phyloP scores from a whole-genome alignment of 2,888 invertebrate species.

The Eupithecia subfuscata region DNA sequence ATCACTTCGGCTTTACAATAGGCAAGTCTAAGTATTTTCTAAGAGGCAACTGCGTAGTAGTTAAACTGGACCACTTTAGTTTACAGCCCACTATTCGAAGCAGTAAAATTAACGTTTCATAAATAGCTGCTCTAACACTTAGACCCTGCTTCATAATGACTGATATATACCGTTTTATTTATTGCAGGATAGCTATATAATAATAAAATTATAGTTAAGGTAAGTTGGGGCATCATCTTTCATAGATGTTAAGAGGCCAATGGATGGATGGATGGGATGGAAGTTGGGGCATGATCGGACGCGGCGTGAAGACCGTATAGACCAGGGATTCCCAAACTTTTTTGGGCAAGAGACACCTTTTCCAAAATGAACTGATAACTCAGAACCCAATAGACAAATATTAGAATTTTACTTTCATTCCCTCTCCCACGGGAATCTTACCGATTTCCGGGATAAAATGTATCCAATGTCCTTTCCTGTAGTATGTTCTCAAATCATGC shows the following conservation, averaged over 20 bases:
- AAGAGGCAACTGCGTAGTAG: not conserved
- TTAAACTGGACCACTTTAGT: not conserved
- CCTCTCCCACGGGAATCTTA: too few relatives aligned
- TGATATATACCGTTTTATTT: not conserved
- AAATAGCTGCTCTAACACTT: not conserved
- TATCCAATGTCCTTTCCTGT: too few relatives aligned
- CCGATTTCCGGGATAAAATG: too few relatives aligned
- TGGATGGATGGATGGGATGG: too few relatives aligned
- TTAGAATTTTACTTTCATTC: too few relatives aligned
- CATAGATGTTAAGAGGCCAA: too few relatives aligned
- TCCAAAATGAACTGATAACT: constrained; percentile 2
- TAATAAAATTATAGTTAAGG: not conserved
- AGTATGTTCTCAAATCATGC: too few relatives aligned
- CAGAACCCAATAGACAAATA: too few relatives aligned
- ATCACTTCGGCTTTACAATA: too few relatives aligned
- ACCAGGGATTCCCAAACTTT: not conserved
- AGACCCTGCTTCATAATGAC: not conserved
- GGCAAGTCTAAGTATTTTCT: not conserved
- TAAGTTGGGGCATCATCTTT: too few relatives aligned
- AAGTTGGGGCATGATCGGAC: too few relatives aligned
- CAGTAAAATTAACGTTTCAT: not conserved
- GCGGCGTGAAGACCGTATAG: too few relatives aligned
- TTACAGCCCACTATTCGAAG: not conserved
- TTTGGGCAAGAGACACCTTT: constrained; percentile 7
- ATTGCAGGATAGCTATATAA: not conserved